Percentiles rank a stretch among this genome's conserved stretches.
These are phyloP conservation scores for Strix occidentalis DNA, from an alignment of 2,797 vertebrate genomes.

Conservation along the genomic window DNA sequence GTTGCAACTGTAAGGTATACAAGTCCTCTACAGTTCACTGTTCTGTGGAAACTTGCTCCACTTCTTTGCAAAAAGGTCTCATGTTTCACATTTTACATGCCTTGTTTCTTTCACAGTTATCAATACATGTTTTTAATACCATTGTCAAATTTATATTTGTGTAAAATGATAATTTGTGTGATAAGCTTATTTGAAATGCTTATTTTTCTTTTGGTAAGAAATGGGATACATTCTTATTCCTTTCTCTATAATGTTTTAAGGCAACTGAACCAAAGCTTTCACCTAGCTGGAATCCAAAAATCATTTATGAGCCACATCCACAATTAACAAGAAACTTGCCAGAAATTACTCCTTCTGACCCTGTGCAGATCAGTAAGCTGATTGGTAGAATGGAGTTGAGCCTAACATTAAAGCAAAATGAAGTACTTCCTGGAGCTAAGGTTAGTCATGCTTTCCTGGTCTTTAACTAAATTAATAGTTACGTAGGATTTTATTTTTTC, in stretches of 20 bases:
- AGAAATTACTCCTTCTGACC: constrained; percentile 86
- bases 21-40: background rate
- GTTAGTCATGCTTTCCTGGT: constrained; percentile 72
- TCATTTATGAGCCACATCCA: constrained; percentile 95
- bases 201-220: background rate
- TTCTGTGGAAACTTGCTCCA: background rate
- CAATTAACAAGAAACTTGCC: constrained; percentile 91
- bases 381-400: constrained; percentile 89
- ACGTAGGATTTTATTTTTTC: background rate
- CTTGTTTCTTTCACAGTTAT: background rate
- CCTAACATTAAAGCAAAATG: constrained; percentile 93
- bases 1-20: background rate
- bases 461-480: background rate
- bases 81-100: background rate
- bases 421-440: constrained; percentile 95
- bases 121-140: background rate
- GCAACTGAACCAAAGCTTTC: constrained; percentile 96
- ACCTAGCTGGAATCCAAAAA: constrained; percentile 98
- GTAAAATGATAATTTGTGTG: background rate
- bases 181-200: background rate
- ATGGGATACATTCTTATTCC: background rate
- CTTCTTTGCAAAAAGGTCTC: background rate
- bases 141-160: background rate
- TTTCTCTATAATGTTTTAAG: constrained; percentile 73
- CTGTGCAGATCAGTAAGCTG: constrained; percentile 90